These are phyloP conservation scores for Anguilla obscura DNA, from an alignment of 2,797 vertebrate genomes.

Conservation along the genomic window DNA sequence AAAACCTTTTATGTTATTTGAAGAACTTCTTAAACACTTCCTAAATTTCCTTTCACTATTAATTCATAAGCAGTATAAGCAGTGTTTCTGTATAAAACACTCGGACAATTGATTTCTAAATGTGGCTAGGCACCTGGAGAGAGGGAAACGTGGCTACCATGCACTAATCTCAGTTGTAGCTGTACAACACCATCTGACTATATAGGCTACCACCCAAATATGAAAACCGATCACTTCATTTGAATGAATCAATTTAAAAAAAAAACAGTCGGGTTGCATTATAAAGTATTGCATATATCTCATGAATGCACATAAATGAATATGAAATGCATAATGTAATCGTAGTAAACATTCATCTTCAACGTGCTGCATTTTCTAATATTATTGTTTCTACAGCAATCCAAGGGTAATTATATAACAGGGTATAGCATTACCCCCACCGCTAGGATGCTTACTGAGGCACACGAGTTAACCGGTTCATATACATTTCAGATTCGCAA, in stretches of 20 bases:
- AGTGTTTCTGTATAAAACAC: too few species aligned
- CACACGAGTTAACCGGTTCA: not conserved
- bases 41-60: not conserved
- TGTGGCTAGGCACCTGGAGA: not conserved
- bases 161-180: not conserved
- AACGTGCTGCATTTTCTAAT: not conserved
- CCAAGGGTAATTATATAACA: too few species aligned
- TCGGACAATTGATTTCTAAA: too few species aligned
- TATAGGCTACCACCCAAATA: not conserved
- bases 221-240: not conserved
- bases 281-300: not conserved
- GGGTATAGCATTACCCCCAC: too few species aligned
- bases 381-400: too few species aligned
- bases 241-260: not conserved
- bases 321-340: not conserved
- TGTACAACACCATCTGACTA: not conserved
- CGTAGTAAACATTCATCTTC: not conserved
- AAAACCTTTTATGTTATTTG: not conserved
- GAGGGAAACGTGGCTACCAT: not conserved
- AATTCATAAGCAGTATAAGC: too few species aligned
- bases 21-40: not conserved
- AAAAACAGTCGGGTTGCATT: not conserved
- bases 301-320: not conserved
- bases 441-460: too few species aligned
- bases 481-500: not conserved